A percentile compares a stretch with the other conserved stretches of the same genome.
phyloP scores from a whole-genome alignment of 1,140 invertebrate species.

The Trachymyrmex cornetzi region DNA sequence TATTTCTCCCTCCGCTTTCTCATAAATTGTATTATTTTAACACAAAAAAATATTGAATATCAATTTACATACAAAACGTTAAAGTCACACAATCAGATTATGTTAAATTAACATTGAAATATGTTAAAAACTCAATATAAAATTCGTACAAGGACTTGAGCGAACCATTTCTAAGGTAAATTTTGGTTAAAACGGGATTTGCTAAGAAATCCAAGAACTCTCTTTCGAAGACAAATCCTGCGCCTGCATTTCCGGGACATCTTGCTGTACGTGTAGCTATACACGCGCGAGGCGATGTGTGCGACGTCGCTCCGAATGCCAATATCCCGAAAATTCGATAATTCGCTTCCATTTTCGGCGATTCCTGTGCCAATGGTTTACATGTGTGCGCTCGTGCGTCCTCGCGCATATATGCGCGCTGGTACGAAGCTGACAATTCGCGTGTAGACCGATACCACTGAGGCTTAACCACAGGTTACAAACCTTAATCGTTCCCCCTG shows the following conservation, averaged over 20 bases:
- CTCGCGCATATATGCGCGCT: not conserved
- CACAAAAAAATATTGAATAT: no score
- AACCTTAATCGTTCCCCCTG: slow-evolving; percentile 54
- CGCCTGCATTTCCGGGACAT: not conserved
- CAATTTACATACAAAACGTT: no score
- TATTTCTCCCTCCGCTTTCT: no score
- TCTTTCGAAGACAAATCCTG: not conserved
- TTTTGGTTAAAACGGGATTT: not conserved
- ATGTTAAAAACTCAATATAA: no score
- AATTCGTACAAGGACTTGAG: no score
- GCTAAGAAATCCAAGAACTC: not conserved
- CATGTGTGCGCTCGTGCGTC: not conserved
- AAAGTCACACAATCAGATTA: no score
- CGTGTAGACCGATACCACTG: slow-evolving; percentile 36
- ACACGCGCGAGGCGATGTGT: slow-evolving; percentile 2
- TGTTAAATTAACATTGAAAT: no score
- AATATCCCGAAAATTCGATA: slow-evolving; percentile 68
- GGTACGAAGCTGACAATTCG: slow-evolving; percentile 1
- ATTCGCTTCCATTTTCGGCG: slow-evolving; percentile 53
- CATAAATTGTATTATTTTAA: no score
- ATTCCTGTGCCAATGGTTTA: slow-evolving; percentile 32
- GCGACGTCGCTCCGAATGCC: slow-evolving; percentile 44
- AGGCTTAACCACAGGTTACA: slow-evolving; percentile 60
- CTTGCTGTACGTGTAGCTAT: not conserved
- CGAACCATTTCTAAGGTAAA: not conserved